A percentile compares a stretch with the other conserved stretches of the same genome.
phyloP scores from a whole-genome alignment of 35 echinoderm and acorn worm species.

The Heliocidaris tuberculata region DNA sequence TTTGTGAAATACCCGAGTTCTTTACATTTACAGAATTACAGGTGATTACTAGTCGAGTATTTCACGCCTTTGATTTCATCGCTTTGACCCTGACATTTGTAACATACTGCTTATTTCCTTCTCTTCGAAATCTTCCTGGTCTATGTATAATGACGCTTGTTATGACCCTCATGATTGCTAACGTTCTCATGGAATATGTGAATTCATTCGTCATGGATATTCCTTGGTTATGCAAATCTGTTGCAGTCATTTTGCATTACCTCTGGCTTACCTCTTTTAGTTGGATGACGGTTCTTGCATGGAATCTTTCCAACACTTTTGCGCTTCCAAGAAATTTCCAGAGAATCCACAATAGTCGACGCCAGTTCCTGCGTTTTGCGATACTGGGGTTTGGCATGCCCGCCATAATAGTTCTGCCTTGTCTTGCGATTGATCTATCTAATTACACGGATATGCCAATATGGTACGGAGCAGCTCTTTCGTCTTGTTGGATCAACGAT shows the following conservation, averaged over 20 bases:
- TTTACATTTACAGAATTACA: background rate
- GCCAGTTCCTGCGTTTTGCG: background rate
- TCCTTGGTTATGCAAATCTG: background rate
- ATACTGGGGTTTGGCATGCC: slow-evolving; percentile 49
- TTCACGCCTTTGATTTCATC: background rate
- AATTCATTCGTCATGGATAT: background rate
- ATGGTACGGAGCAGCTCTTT: slow-evolving; percentile 24
- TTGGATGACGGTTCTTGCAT: slow-evolving; percentile 54
- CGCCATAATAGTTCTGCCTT: background rate
- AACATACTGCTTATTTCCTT: background rate
- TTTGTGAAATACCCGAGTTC: slow-evolving; percentile 2
- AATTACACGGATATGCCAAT: slow-evolving; percentile 40
- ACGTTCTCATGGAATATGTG: background rate
- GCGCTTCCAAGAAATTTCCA: background rate
- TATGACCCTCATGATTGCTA: background rate
- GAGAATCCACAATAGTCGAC: background rate
- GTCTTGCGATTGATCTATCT: slow-evolving; percentile 49
- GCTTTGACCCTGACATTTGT: background rate
- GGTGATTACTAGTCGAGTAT: background rate
- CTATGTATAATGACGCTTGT: background rate
- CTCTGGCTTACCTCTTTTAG: slow-evolving; percentile 35
- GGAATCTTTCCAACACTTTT: slow-evolving; percentile 48
- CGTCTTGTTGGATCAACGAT: slow-evolving; percentile 49
- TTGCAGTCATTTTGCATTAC: slow-evolving; percentile 53
- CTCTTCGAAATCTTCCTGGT: slow-evolving; percentile 20